Conservation (phyloP, 2,113 vertebrate genomes). For the Monarcha castaneiventris region DNA sequence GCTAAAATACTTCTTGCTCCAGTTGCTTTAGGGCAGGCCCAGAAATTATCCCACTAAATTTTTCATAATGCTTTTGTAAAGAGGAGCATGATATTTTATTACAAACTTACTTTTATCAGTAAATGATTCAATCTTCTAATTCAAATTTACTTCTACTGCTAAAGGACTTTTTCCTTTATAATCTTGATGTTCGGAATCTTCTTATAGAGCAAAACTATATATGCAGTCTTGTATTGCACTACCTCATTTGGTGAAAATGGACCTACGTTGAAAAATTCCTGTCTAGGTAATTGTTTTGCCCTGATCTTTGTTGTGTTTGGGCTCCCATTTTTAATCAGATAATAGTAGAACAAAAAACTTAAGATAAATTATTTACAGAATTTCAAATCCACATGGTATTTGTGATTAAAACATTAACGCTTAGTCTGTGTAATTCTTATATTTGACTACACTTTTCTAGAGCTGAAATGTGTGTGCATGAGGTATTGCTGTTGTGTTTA, state of each 20-base stretch:
- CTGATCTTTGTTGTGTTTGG: background rate
- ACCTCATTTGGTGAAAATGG: background rate
- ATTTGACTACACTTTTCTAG: background rate
- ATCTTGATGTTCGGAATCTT: background rate
- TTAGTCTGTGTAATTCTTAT: background rate
- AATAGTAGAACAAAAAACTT: background rate
- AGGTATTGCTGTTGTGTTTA: background rate
- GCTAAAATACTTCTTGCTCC: conserved; percentile 85
- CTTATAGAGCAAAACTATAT: background rate
- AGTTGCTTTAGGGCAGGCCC: conserved; percentile 50
- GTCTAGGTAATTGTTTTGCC: background rate
- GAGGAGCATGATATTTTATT: background rate
- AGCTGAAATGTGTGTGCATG: background rate
- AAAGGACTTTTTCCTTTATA: background rate
- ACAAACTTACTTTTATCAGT: background rate
- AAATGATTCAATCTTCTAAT: background rate
- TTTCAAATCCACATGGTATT: background rate
- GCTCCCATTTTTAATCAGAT: background rate
- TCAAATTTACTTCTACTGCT: background rate
- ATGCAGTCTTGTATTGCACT: background rate
- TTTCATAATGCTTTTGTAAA: background rate
- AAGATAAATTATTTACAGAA: background rate
- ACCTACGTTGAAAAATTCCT: background rate
- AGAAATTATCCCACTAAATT: background rate
- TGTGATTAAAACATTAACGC: background rate